Evolutionary conservation across 2,888 invertebrate genomes (phyloP), one percentile per base, ranked within the genome.

Genomic region (Cryptophagus acutangulus): DNA sequence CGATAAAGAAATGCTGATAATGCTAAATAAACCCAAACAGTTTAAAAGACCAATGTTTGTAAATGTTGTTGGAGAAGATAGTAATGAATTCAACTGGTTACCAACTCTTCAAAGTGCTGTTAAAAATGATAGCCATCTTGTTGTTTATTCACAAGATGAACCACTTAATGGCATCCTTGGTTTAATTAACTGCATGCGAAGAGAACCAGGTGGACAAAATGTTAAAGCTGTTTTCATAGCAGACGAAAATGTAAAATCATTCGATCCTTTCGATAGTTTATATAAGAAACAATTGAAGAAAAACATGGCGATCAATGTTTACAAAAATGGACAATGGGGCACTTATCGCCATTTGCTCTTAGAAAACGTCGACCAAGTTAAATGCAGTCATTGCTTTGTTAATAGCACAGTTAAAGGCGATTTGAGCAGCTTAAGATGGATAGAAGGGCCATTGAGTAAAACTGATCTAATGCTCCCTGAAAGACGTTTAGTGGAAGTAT

Each of bases 371-470:
- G 62, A 69, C 4, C 66, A 66, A 0, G 69, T 74, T 0, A 61
- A 69, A 2, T 72, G 67, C 5, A 75, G 78, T 46, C 87, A 93
- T 63, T 85, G 83, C 0, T 90, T 79, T 63, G 81, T 84, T 2
- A 88, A 90, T 67, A 81, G 84, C 0, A 59, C 78, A 9, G 81
- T 84, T 0, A 77, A 84, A 38, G 95, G 95, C 34, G 95, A 97
- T 63, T 72, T 96, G 38, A 84, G 88, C 0, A 84, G 89, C 1
- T 63, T 96, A 28, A 75, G 71, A n/a, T 92, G 91, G 91, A 68
- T 92, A 3, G 82, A 93, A 66, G 86, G 86, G 1, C 72, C 75
- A 0, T n/a, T 26, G 4, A n/a, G 26, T 6, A 26, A 26, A 20
- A 9, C 5, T 20, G 20, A 6, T 20, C 9, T 9, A 20, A 20